Percentiles rank a stretch among this genome's conserved stretches.
These are phyloP conservation scores for Geotrypetes seraphini DNA, from an alignment of 2,797 vertebrate genomes.

Conservation along the genomic window DNA sequence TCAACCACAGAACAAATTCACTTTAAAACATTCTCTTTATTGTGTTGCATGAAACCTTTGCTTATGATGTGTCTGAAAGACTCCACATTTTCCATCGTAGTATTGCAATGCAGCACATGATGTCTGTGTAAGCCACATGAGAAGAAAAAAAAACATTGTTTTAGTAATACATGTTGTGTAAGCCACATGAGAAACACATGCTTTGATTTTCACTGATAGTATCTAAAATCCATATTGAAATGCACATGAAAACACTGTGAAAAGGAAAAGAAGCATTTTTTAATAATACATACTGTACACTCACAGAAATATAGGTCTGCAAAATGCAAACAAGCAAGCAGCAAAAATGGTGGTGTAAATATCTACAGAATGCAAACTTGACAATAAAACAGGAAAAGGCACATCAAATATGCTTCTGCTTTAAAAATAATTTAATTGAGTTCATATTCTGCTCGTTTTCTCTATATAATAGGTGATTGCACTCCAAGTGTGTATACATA, in stretches of 20 bases:
- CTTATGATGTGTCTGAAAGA: constrained; percentile 38
- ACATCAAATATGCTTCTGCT: constrained; percentile 59
- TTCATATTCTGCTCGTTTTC: constrained; percentile 35
- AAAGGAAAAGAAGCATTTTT: constrained; percentile 25
- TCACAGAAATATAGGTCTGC: constrained; percentile 38
- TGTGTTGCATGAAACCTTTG: constrained; percentile 51
- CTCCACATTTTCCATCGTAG: constrained; percentile 39
- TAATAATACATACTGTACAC: constrained; percentile 36
- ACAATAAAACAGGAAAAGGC: constrained; percentile 53
- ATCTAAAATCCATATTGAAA: no score
- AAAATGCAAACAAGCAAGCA: constrained; percentile 33
- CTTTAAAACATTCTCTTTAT: constrained; percentile 48
- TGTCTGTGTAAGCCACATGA: constrained; percentile 39
- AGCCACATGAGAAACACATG: constrained; percentile 42
- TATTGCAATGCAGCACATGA: constrained; percentile 30
- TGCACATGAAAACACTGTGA: no score
- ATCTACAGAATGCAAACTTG: constrained; percentile 47
- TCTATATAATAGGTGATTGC: no score
- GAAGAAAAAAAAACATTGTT: no score
- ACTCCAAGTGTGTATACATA: constrained; percentile 29
- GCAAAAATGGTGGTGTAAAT: constrained; percentile 37
- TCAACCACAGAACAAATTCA: constrained; percentile 24
- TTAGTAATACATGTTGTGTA: no score
- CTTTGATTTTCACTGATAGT: constrained; percentile 29
- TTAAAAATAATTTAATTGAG: constrained; percentile 64